Base-by-base conservation (phyloP, 37 sponge, comb jelly and placozoan genomes). In the Halichondria panicea region DNA sequence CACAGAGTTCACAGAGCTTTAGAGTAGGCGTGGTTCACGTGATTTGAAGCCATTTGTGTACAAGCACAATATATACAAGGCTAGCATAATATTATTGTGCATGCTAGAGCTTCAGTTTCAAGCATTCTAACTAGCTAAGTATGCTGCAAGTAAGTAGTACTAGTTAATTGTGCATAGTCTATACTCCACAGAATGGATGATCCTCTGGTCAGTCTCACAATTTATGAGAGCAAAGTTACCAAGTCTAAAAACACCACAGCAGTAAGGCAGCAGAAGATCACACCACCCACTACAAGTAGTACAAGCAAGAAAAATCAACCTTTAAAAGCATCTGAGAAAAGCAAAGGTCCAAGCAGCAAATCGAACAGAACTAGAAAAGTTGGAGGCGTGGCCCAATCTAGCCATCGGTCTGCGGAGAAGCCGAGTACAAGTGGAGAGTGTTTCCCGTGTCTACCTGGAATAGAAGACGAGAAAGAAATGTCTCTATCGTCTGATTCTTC, bases 361-460 rank as follows among this genome's bases (percentile, higher is more conserved):
- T 42, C 13, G 6, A 42, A 66, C 24, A 32, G 63, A 48, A 15
- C 13, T 15, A 11, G 27, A 27, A 21, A 58, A n/a, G 60, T 27
- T 11, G n/a, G n/a, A 21, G 27, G 24, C 6, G 60, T 7, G 6
- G 60, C n/a, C 44, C 31, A 74, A 0, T 21, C 33, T 24, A 50
- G 32, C 43, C 27, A 13, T 68, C 50, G 56, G 68, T 43, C 54
- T 31, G 57, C 13, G 77, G 63, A 0, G 76, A 25, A 77, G 28
- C 36, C 41, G 21, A 77, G 68, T 46, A 1, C 0, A n/a, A 38
- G 84, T 57, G 73, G 42, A 34, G 71, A 35, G 38, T 83, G 84
- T 43, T 83, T 83, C 40, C 76, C 84, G n/a, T 83, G 84, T 33
- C 50, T 83, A 40, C 84, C 81, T 42, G 81, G 81, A 0, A 56